Conservation (phyloP, 1,140 invertebrate species). For the Drosophila orena region DNA sequence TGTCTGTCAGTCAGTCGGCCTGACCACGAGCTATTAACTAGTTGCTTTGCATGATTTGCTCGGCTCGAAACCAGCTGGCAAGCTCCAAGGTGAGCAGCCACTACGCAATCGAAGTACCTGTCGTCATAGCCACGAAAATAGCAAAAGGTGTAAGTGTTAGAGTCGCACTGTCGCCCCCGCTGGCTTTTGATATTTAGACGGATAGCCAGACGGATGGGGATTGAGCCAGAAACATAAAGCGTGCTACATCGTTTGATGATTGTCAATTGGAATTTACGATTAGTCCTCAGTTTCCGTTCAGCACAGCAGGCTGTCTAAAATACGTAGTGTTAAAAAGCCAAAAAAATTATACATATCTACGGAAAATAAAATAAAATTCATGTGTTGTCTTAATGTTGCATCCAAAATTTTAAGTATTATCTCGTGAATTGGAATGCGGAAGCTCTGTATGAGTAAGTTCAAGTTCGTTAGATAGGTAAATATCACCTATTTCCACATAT, state of each 20-base stretch:
- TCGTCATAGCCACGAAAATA: constrained; percentile 65
- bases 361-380: constrained; percentile 16
- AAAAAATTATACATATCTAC: neutral
- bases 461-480: constrained; percentile 22
- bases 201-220: neutral
- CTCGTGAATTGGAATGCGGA: constrained; percentile 32
- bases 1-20: neutral
- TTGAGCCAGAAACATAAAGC: constrained; percentile 22
- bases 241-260: constrained; percentile 13
- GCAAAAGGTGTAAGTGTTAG: constrained; percentile 52
- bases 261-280: constrained; percentile 4
- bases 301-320: constrained; percentile 14
- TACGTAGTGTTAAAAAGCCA: constrained; percentile 1
- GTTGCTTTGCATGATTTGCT: constrained; percentile 67
- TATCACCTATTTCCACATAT: constrained; percentile 11
- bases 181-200: constrained; percentile 46
- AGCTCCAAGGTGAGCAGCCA: constrained; percentile 71
- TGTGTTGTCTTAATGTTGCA: constrained; percentile 30
- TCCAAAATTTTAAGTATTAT: constrained; percentile 30
- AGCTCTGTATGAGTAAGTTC: constrained; percentile 37
- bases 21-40: constrained; percentile 51
- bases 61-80: constrained; percentile 53
- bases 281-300: constrained; percentile 10
- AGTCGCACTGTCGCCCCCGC: constrained; percentile 37
- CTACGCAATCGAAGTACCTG: constrained; percentile 61